Conservation (phyloP, 2,797 vertebrate genomes). For the Lutjanus argentimaculatus region DNA sequence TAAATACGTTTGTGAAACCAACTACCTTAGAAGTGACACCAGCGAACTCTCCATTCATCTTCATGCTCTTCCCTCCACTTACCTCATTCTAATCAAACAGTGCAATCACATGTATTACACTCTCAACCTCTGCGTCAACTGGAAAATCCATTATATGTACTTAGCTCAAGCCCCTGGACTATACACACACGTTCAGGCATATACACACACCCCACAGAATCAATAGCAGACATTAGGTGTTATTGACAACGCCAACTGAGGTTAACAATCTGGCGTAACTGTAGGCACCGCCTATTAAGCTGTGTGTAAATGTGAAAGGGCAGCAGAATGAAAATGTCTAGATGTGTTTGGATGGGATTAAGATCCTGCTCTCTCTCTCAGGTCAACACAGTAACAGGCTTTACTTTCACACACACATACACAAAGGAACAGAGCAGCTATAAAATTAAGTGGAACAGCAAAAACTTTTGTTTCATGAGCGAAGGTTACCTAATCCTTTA, state of each 20-base stretch:
- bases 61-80: neutral
- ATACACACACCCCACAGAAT: constrained; percentile 53
- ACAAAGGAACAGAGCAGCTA: constrained; percentile 6
- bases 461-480: constrained; percentile 17
- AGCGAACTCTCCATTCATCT: constrained; percentile 24
- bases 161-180: constrained; percentile 30
- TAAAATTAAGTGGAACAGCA: constrained; percentile 2
- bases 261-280: constrained; percentile 59
- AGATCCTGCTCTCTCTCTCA: constrained; percentile 21
- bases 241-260: constrained; percentile 59
- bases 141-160: constrained; percentile 62
- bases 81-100: constrained; percentile 55
- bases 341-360: constrained; percentile 49
- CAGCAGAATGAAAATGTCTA: constrained; percentile 20
- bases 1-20: neutral
- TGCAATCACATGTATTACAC: constrained; percentile 23
- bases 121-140: constrained; percentile 50
- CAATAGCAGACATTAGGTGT: constrained; percentile 56
- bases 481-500: constrained; percentile 27
- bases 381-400: constrained; percentile 23
- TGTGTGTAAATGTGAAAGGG: constrained; percentile 49
- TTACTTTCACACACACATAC: constrained; percentile 5
- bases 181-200: constrained; percentile 9
- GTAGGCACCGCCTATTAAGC: constrained; percentile 31
- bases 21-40: constrained; percentile 9